Evolutionary conservation across 1,140 invertebrate species (phyloP).

Genomic region (Whitmania pigra): DNA sequence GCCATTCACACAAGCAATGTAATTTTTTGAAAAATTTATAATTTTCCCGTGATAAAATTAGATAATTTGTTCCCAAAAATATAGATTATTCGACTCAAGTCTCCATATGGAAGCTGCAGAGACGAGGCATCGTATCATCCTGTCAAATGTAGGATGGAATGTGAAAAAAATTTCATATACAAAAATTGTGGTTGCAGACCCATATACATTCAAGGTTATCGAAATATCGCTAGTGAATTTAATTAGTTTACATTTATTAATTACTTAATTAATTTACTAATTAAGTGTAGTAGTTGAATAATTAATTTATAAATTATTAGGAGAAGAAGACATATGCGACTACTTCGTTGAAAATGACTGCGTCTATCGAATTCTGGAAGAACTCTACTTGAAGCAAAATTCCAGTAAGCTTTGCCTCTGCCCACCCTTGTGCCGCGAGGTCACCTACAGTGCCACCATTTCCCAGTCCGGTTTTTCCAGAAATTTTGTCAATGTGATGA

Average conservation of each 20-base stretch:
- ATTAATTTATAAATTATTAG: not conserved
- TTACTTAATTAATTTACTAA: not conserved
- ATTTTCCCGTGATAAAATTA: not conserved
- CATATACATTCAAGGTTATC: not conserved
- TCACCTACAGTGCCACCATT: conserved; percentile 3
- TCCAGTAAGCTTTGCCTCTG: not conserved
- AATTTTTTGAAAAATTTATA: not conserved
- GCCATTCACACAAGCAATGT: not conserved
- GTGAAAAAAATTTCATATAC: not conserved
- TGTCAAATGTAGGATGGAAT: not conserved
- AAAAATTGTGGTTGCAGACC: not conserved
- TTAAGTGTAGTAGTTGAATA: not conserved
- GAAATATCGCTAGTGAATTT: not conserved
- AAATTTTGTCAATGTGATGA: not conserved
- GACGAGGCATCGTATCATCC: conserved; percentile 5
- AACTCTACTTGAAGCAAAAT: not conserved
- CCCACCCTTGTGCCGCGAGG: conserved; percentile 1
- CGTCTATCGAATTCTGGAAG: not conserved
- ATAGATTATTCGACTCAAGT: not conserved
- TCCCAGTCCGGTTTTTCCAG: conserved; percentile 11
- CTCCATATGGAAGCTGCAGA: conserved; percentile 7
- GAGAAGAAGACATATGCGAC: not conserved
- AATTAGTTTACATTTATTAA: not conserved
- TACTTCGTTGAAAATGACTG: not conserved
- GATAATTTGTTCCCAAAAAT: not conserved